phyloP scores from a whole-genome alignment of 2,113 vertebrate genomes.

The Hemibagrus wyckioides region DNA sequence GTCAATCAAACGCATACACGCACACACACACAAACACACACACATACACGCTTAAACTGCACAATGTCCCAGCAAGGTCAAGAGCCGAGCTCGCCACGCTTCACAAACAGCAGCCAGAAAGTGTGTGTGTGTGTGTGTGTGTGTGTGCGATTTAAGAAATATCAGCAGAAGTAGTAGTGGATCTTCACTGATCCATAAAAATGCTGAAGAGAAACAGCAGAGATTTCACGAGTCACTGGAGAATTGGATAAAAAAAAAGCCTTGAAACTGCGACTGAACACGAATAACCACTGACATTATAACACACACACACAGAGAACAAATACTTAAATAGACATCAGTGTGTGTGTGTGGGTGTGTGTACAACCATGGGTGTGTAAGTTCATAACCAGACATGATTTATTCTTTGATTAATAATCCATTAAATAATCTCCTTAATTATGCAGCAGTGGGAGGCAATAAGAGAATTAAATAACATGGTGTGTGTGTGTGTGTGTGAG shows the following conservation, averaged over 20 bases:
- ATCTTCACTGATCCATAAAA: conserved; percentile 12
- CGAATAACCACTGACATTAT: background rate
- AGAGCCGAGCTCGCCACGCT: background rate
- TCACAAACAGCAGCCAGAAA: background rate
- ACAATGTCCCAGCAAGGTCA: conserved; percentile 27
- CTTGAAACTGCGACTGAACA: background rate
- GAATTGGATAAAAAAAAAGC: background rate
- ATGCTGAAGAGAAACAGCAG: conserved; percentile 6
- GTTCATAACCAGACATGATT: conserved; percentile 1
- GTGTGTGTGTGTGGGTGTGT: background rate
- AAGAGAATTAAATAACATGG: background rate
- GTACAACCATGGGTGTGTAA: background rate
- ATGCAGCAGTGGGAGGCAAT: background rate
- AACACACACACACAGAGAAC: background rate
- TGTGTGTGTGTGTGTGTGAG: conserved; percentile 7
- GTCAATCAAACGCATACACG: conserved; percentile 31
- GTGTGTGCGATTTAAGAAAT: background rate
- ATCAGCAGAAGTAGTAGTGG: background rate
- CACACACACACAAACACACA: background rate
- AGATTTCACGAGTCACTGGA: conserved; percentile 6
- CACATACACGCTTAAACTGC: background rate
- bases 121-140: background rate
- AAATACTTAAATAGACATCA: background rate
- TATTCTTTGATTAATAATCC: conserved; percentile 5
- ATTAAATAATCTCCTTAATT: conserved; percentile 17